A percentile compares a stretch with the other conserved stretches of the same genome.
These are phyloP conservation scores for Platerodrilus igneus DNA, from an alignment of 2,888 invertebrate genomes.

Conservation along the genomic window DNA sequence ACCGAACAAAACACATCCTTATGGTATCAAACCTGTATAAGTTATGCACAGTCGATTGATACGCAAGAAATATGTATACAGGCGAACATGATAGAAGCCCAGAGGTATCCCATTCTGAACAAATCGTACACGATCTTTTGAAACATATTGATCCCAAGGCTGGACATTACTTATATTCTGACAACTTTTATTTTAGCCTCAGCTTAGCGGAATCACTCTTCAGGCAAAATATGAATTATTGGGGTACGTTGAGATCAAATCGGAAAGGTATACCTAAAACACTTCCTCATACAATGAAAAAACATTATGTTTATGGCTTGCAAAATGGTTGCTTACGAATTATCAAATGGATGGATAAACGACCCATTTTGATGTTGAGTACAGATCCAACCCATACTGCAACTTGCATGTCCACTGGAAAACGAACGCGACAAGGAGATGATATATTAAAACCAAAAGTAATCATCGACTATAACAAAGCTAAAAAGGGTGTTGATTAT, in stretches of 20 bases:
- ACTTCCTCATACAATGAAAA: background rate
- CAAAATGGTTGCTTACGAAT: slow-evolving; percentile 3
- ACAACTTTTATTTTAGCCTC: background rate
- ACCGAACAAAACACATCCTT: slow-evolving; percentile 3
- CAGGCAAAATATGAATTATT: background rate
- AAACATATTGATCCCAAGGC: background rate
- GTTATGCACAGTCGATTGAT: slow-evolving; percentile 1
- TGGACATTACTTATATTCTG: background rate
- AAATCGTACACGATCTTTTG: slow-evolving; percentile 1
- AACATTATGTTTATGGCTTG: background rate
- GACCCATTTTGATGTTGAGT: slow-evolving; percentile 10
- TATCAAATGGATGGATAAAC: slow-evolving; percentile 11
- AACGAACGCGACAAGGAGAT: background rate
- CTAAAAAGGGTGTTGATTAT: slow-evolving; percentile 8
- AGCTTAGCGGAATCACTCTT: background rate
- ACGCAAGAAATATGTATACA: background rate
- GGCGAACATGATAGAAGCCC: background rate
- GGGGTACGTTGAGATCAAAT: slow-evolving; percentile 1
- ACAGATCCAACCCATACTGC: slow-evolving; percentile 5
- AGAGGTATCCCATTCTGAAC: slow-evolving; percentile 3
- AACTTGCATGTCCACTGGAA: slow-evolving; percentile 1
- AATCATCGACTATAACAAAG: slow-evolving; percentile 8
- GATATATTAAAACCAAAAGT: slow-evolving; percentile 11
- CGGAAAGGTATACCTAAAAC: background rate
- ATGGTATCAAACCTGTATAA: background rate